These are phyloP conservation scores for Saguinus midas DNA, from an alignment of 2,113 vertebrate genomes.

Conservation along the genomic window DNA sequence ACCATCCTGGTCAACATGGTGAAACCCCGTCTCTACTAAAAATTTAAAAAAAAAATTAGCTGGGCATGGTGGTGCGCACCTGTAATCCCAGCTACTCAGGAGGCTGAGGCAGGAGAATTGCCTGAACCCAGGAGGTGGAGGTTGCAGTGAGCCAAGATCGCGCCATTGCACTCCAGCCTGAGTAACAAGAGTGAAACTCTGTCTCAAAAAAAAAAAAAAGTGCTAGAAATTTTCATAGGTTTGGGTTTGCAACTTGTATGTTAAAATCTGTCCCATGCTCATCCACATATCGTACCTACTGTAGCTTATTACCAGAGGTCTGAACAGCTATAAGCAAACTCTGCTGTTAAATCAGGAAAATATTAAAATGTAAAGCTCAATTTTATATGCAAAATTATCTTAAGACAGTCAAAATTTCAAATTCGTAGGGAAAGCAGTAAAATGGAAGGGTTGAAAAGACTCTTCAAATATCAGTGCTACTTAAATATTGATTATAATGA, in stretches of 20 bases:
- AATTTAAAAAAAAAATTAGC: too few relatives aligned
- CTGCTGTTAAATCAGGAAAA: background rate
- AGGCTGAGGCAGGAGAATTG: too few relatives aligned
- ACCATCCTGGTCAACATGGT: too few relatives aligned
- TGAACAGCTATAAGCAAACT: background rate
- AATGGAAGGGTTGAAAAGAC: background rate
- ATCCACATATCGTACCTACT: rapidly evolving
- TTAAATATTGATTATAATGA: background rate
- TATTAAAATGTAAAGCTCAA: background rate
- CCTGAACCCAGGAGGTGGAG: too few relatives aligned
- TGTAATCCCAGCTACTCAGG: too few relatives aligned
- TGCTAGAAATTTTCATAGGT: background rate
- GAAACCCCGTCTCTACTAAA: too few relatives aligned
- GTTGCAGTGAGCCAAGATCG: too few relatives aligned
- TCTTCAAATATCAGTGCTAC: background rate
- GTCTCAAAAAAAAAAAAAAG: background rate
- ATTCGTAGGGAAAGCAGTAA: background rate
- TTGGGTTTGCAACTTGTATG: background rate
- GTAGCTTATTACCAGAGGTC: rapidly evolving
- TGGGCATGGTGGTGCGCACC: too few relatives aligned
- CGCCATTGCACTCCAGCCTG: too few relatives aligned
- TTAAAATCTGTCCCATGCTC: rapidly evolving
- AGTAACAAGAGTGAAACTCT: too few relatives aligned
- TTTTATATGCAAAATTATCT: background rate
- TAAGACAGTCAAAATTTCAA: background rate